Evolutionary conservation across 2,113 vertebrate genomes (phyloP), one percentile per base, ranked within the genome.

Genomic region (Ptilonorhynchus violaceus): DNA sequence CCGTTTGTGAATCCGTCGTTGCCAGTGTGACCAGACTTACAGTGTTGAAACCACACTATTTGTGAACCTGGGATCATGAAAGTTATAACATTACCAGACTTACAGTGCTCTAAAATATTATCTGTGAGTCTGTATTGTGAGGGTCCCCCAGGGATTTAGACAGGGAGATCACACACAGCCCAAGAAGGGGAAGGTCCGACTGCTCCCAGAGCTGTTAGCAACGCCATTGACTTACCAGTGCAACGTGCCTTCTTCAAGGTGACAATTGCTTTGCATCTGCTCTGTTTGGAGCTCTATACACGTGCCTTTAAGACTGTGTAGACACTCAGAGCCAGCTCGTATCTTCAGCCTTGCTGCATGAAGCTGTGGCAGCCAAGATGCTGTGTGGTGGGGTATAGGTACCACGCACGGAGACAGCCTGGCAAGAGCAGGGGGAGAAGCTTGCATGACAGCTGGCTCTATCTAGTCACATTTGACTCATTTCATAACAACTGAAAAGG

Each of bases 401-500:
- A 86, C 47, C 3, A 19, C 52, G 59, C 30, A 41, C 37, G 89
- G 64, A 0, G 1, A 84, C 63, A 89, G 64, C 23, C 90, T 96
- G 85, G 79, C 62, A 92, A 90, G 90, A 80, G 68, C 50, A 41
- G n/a, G n/a, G 56, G 88, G 90, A 90, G 93, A 96, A 88, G 52
- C 63, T 81, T 92, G 88, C 41, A 33, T 75, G 88, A 96, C 92
- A 95, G 83, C 88, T 96, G 96, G 63, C 52, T 94, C 82, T 80
- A 70, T 91, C 82, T 93, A 95, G 63, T 94, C 50, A 67, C 79
- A 86, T 95, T 94, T 93, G 75, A 94, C 64, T 92, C 78, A 96
- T 84, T 92, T 88, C 90, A 72, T 95, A 96, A 88, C 75, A 95
- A 93, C 79, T 84, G 83, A 92, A 96, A 96, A 96, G 37, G 37